phyloP scores from a whole-genome alignment of 2,888 invertebrate species.

The Melinopterus prodromus region DNA sequence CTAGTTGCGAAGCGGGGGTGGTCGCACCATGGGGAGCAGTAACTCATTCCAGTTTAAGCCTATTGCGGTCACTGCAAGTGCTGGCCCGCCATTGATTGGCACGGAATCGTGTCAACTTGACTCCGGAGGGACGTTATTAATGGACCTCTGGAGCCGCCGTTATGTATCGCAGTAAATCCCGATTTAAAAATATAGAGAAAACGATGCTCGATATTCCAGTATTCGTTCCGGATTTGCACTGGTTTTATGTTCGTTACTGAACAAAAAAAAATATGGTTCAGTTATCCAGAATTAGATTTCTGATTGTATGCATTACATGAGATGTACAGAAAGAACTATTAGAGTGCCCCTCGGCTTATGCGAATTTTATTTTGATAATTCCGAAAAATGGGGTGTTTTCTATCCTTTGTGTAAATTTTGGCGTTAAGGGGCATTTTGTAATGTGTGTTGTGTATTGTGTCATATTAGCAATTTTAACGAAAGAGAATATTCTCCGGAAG shows the following conservation, averaged over 20 bases:
- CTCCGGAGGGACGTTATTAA: conserved; percentile 58
- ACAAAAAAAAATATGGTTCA: too few species aligned
- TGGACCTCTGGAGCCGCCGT: conserved; percentile 56
- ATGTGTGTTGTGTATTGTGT: too few species aligned
- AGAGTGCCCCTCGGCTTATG: too few species aligned
- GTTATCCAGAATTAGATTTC: not conserved
- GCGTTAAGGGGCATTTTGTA: too few species aligned
- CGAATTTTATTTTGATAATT: too few species aligned
- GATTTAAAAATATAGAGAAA: conserved; percentile 40
- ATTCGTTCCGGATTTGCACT: not conserved
- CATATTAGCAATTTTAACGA: too few species aligned
- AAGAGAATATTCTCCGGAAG: too few species aligned
- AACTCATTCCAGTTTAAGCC: conserved; percentile 57
- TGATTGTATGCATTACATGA: not conserved
- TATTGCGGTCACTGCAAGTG: conserved; percentile 46
- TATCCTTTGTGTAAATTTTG: too few species aligned
- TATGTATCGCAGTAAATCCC: conserved; percentile 49
- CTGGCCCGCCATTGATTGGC: conserved; percentile 58
- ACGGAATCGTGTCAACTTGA: conserved; percentile 58
- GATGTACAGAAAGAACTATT: not conserved
- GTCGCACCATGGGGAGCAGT: conserved; percentile 48
- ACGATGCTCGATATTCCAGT: not conserved
- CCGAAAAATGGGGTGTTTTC: too few species aligned
- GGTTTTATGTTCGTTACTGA: not conserved
- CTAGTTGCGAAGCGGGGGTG: conserved; percentile 17